Percentiles rank a stretch among this genome's conserved stretches.
phyloP scores from a whole-genome alignment of 2,888 invertebrate genomes.

The Philaethria dido region DNA sequence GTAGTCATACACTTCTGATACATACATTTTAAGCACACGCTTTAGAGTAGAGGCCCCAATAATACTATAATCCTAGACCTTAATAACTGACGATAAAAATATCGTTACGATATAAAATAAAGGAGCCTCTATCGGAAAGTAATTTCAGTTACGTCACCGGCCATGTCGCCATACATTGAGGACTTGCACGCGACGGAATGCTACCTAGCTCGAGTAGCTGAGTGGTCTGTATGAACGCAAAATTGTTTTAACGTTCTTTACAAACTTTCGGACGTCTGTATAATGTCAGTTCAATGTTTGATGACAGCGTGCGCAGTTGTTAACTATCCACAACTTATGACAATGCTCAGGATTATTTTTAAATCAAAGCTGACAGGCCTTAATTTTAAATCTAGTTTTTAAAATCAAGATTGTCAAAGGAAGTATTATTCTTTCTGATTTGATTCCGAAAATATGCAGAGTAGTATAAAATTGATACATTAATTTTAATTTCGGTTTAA shows the following conservation, averaged over 20 bases:
- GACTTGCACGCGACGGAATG: constrained; percentile 47
- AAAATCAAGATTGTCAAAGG: too few relatives aligned
- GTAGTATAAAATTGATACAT: too few relatives aligned
- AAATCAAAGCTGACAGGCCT: too few relatives aligned
- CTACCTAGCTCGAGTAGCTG: constrained; percentile 37
- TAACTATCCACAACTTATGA: neutral
- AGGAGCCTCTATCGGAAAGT: constrained; percentile 43
- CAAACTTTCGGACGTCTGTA: constrained; percentile 11
- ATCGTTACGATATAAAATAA: constrained; percentile 19
- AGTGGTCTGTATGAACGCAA: constrained; percentile 17
- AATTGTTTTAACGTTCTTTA: constrained; percentile 17
- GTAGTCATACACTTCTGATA: too few relatives aligned
- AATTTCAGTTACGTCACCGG: constrained; percentile 48
- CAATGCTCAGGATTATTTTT: too few relatives aligned
- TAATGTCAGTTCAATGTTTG: neutral
- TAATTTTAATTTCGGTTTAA: too few relatives aligned
- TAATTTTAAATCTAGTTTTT: too few relatives aligned
- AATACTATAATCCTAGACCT: constrained; percentile 1
- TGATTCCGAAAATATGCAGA: too few relatives aligned
- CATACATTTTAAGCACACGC: neutral
- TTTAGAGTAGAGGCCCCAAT: neutral
- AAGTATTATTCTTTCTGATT: too few relatives aligned
- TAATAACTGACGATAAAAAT: constrained; percentile 20
- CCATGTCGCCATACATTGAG: constrained; percentile 40
- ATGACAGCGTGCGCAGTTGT: neutral